Base-by-base conservation (phyloP, 2,797 vertebrate genomes). In the Sardinella longiceps region DNA sequence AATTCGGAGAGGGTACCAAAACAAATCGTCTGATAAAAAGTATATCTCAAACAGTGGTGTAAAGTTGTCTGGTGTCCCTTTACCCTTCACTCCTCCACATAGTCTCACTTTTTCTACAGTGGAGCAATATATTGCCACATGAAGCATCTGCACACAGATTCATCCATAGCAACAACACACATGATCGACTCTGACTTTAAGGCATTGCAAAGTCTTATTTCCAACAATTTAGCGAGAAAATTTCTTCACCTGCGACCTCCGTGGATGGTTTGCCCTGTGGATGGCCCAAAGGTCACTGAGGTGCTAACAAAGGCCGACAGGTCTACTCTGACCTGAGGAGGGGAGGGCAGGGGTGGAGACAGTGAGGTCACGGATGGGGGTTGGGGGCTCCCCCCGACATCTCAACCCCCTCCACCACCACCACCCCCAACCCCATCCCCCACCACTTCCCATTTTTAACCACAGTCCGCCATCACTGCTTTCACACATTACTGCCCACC, bases 401-500 rank as follows among this genome's bases (percentile, higher is more conserved):
- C n/a, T n/a, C n/a, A n/a, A n/a, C n/a, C n/a, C n/a, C n/a, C n/a
- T n/a, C n/a, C n/a, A n/a, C n/a, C n/a, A n/a, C n/a, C 6, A 53
- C 50, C 3, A n/a, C 58, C 58, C 58, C 23, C n/a, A 56, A 43
- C 15, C 43, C 39, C 58, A n/a, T 25, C 39, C 20, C 15, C 48
- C 28, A 5, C 39, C n/a, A 25, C 48, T 85, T 74, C 81, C 83
- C 74, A 90, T 85, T 88, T 89, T 91, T 89, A 91, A 92, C 89
- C 91, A 90, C 89, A 89, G 90, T 89, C 88, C 70, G 30, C 83
- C 88, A 85, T 58, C 91, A 88, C 87, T 66, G 90, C 89, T 93
- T 95, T 95, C 93, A 95, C 95, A 95, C 94, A 91, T 95, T 94
- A 91, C 93, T 90, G 91, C 92, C 93, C 92, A 92, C 89, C 90